Conservation (phyloP, 2,888 invertebrate species). For the Chrysolina americana region DNA sequence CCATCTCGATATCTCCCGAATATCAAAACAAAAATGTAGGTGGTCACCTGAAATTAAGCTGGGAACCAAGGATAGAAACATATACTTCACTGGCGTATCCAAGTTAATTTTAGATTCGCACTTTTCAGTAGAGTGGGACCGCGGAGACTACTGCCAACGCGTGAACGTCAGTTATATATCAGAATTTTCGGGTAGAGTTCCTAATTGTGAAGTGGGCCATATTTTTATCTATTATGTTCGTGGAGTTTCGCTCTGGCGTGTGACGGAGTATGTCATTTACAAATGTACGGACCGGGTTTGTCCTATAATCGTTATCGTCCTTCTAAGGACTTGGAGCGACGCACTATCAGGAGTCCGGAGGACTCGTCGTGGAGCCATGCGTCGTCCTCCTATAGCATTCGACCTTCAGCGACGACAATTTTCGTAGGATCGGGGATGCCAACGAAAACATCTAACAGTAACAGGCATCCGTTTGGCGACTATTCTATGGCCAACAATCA, state of each 20-base stretch:
- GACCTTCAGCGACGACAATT: conserved; percentile 47
- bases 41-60: conserved; percentile 50
- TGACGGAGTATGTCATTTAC: conserved; percentile 39
- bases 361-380: conserved; percentile 47
- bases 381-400: conserved; percentile 47
- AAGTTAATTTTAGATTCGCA: conserved; percentile 78
- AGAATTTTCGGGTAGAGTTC: conserved; percentile 41
- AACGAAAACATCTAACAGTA: conserved; percentile 47
- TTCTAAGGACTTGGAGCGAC: conserved; percentile 61
- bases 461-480: conserved; percentile 52
- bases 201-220: conserved; percentile 5
- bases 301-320: conserved; percentile 65
- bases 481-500: conserved; percentile 52
- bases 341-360: conserved; percentile 47
- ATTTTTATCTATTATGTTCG: background rate
- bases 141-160: conserved; percentile 59
- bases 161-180: conserved; percentile 36
- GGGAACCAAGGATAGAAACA: conserved; percentile 57
- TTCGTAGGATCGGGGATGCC: conserved; percentile 33
- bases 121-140: conserved; percentile 75
- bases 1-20: conserved; percentile 35
- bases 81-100: conserved; percentile 57
- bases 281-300: conserved; percentile 62
- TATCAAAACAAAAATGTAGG: conserved; percentile 52
- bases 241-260: conserved; percentile 30